phyloP scores from a whole-genome alignment of 2,113 vertebrate species.

The Elephantulus edwardii region DNA sequence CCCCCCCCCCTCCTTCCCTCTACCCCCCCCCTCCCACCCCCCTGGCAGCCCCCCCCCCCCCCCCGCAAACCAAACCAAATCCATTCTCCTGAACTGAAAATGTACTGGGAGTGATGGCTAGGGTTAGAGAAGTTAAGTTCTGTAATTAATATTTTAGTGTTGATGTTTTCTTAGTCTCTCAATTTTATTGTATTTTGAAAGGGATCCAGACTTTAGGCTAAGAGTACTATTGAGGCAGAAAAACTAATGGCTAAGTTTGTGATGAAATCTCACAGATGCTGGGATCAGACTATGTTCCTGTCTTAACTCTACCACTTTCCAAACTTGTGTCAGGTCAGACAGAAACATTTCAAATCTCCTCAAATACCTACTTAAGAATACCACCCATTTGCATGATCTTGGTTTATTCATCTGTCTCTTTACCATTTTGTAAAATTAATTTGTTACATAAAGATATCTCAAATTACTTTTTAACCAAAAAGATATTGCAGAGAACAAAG shows the following conservation, averaged over 20 bases:
- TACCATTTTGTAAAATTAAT: slow-evolving; percentile 58
- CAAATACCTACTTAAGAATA: slow-evolving; percentile 53
- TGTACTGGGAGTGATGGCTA: not conserved
- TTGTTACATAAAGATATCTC: slow-evolving; percentile 35
- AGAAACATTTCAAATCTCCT: slow-evolving; percentile 47
- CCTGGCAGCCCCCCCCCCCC: too few species aligned
- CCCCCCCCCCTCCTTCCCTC: not conserved
- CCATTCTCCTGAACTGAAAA: not conserved
- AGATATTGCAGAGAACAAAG: slow-evolving; percentile 1
- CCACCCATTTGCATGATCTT: slow-evolving; percentile 13
- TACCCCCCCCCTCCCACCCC: too few species aligned
- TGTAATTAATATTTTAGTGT: not conserved
- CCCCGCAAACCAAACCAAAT: too few species aligned
- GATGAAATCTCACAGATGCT: not conserved
- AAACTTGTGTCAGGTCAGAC: slow-evolving; percentile 46
- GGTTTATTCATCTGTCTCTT: slow-evolving; percentile 60
- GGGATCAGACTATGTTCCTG: not conserved
- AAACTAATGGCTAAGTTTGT: not conserved
- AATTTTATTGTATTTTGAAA: not conserved
- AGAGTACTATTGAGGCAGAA: not conserved
- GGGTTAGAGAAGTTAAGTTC: not conserved
- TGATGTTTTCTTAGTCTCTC: not conserved
- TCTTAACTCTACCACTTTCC: not conserved
- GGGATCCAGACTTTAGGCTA: not conserved
- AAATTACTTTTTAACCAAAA: slow-evolving; percentile 48